Evolutionary conservation across 2,888 invertebrate genomes (phyloP).

Genomic region (Bugulina stolonifera): DNA sequence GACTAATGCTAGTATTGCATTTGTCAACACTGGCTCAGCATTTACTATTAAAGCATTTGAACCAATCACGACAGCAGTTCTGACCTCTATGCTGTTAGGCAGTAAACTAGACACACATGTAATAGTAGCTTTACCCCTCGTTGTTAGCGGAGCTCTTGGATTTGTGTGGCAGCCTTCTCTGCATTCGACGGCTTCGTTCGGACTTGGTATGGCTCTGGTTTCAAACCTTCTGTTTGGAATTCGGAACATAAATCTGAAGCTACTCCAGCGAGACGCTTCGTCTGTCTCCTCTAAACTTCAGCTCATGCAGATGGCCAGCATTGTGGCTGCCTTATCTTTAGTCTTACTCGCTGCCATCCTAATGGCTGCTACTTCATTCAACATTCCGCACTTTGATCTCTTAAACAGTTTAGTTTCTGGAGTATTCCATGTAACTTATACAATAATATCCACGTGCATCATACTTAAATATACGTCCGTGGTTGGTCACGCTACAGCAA

Average conservation of each 20-base stretch:
- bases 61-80: conserved; percentile 32
- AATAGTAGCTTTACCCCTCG: conserved; percentile 24
- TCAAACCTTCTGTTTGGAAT: conserved; percentile 33
- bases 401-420: background rate
- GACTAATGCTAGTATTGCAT: conserved; percentile 34
- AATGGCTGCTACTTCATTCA: background rate
- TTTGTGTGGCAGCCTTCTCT: conserved; percentile 26
- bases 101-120: background rate
- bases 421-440: conserved; percentile 26
- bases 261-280: conserved; percentile 6
- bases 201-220: conserved; percentile 31
- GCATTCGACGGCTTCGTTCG: conserved; percentile 28
- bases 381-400: background rate
- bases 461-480: conserved; percentile 27
- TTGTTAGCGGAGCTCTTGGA: conserved; percentile 25
- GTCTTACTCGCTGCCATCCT: background rate
- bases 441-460: conserved; percentile 26
- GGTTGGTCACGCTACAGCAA: conserved; percentile 26
- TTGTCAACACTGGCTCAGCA: conserved; percentile 33
- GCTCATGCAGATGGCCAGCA: background rate
- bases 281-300: background rate
- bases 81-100: conserved; percentile 30
- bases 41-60: conserved; percentile 35
- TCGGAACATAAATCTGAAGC: conserved; percentile 33
- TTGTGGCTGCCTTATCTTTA: background rate